These are phyloP conservation scores for Ichneumoninae sp. DNA, from an alignment of 2,888 invertebrate species.

Conservation along the genomic window DNA sequence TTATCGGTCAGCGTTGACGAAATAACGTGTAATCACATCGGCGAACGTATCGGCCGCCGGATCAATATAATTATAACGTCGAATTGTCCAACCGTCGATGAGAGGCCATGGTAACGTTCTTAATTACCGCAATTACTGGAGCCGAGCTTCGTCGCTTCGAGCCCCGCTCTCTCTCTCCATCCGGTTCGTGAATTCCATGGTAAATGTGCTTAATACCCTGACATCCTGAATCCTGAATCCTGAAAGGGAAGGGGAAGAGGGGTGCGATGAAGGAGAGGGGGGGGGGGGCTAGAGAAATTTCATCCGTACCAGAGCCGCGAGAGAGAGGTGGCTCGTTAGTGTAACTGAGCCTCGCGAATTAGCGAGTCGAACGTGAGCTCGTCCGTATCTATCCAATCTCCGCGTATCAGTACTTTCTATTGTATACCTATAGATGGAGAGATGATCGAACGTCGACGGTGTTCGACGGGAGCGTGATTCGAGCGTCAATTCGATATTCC, in stretches of 20 bases:
- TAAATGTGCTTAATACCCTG: conserved; percentile 53
- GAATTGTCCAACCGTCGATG: conserved; percentile 29
- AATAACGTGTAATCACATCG: background rate
- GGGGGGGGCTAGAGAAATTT: background rate
- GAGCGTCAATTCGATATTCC: conserved; percentile 64
- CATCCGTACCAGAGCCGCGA: background rate
- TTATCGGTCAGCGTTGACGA: background rate
- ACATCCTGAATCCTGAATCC: conserved; percentile 49
- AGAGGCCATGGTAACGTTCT: conserved; percentile 34
- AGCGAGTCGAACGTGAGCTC: conserved; percentile 65
- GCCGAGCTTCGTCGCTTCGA: conserved; percentile 25
- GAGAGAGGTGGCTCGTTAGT: conserved; percentile 47
- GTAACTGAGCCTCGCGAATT: conserved; percentile 62
- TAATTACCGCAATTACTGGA: conserved; percentile 62
- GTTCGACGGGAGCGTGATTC: conserved; percentile 62
- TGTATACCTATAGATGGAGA: conserved; percentile 31
- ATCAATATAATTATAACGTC: conserved; percentile 48
- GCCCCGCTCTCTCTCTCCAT: background rate
- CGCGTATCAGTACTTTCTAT: conserved; percentile 16
- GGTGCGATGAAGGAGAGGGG: background rate
- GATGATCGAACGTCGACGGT: conserved; percentile 55
- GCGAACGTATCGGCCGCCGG: background rate
- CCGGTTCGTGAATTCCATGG: conserved; percentile 45
- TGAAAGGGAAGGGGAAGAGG: conserved; percentile 37
- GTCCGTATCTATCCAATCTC: conserved; percentile 35